Evolutionary conservation across 1,140 invertebrate species (phyloP).

Genomic region (Drosophila chauvacae): DNA sequence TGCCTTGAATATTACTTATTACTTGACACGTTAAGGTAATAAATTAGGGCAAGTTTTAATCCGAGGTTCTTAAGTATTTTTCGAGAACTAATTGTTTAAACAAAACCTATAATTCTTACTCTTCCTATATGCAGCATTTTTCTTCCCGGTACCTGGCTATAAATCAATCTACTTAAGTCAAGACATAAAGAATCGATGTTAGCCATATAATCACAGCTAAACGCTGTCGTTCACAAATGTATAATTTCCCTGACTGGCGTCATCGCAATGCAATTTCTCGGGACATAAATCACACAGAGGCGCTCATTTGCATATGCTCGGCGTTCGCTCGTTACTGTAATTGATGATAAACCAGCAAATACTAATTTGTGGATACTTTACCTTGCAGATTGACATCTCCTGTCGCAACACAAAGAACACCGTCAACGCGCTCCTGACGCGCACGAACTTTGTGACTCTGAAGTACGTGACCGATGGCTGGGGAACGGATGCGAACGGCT

Average conservation of each 20-base stretch:
- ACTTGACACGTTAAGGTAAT: not conserved
- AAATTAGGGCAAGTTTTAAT: not conserved
- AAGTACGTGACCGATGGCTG: slow-evolving; percentile 97
- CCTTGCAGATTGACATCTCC: slow-evolving; percentile 92
- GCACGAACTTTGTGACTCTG: slow-evolving; percentile 96
- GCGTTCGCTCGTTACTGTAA: slow-evolving; percentile 25
- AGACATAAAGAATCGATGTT: not conserved
- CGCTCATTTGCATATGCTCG: slow-evolving; percentile 17
- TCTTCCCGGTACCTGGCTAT: not conserved
- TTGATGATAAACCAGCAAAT: slow-evolving; percentile 36
- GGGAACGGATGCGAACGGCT: slow-evolving; percentile 95
- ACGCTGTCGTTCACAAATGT: slow-evolving; percentile 5
- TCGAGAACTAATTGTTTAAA: not conserved
- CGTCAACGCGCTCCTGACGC: slow-evolving; percentile 94
- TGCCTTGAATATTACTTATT: not conserved
- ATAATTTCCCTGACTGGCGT: slow-evolving; percentile 2
- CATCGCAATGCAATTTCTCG: slow-evolving; percentile 15
- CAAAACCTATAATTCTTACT: too few relatives aligned
- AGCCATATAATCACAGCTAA: slow-evolving; percentile 8
- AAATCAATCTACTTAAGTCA: slow-evolving; percentile 1
- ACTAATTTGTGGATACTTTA: slow-evolving; percentile 21
- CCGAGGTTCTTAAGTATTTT: not conserved
- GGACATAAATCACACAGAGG: slow-evolving; percentile 10
- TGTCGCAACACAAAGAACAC: slow-evolving; percentile 95
- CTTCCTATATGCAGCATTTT: too few relatives aligned